Conservation (phyloP, 2,888 invertebrate genomes). For the Diplolepis rosae region DNA sequence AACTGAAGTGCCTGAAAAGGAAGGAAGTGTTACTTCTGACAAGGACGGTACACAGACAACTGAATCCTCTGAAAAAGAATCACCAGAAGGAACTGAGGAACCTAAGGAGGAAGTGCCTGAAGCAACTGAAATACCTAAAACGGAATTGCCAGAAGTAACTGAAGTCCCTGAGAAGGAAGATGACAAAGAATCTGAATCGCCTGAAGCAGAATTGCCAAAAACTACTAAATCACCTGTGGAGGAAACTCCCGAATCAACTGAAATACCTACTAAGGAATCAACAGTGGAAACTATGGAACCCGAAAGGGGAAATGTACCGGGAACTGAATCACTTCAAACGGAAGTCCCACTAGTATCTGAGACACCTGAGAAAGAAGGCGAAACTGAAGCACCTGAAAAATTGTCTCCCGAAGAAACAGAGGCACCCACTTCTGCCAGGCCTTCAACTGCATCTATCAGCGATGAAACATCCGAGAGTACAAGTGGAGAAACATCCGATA, state of each 20-base stretch:
- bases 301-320: slow-evolving; percentile 45
- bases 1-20: neutral
- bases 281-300: slow-evolving; percentile 45
- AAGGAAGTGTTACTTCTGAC: neutral
- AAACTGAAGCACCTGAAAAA: slow-evolving; percentile 23
- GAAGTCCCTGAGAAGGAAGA: slow-evolving; percentile 5
- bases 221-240: slow-evolving; percentile 9
- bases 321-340: slow-evolving; percentile 39
- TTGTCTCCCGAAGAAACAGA: neutral
- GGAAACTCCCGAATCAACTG: slow-evolving; percentile 32
- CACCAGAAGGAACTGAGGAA: neutral
- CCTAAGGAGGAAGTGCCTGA: neutral
- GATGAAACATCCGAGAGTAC: neutral
- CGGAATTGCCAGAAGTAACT: slow-evolving; percentile 33
- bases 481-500: neutral
- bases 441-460: slow-evolving; percentile 33
- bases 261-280: slow-evolving; percentile 48
- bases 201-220: neutral
- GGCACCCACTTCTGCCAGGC: neutral
- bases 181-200: slow-evolving; percentile 40
- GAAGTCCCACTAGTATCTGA: slow-evolving; percentile 33
- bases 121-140: neutral
- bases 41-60: neutral
- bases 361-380: slow-evolving; percentile 53
- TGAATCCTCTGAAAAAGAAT: neutral